Conservation (phyloP, 2,888 invertebrate species). For the Megalurothrips usitatus region DNA sequence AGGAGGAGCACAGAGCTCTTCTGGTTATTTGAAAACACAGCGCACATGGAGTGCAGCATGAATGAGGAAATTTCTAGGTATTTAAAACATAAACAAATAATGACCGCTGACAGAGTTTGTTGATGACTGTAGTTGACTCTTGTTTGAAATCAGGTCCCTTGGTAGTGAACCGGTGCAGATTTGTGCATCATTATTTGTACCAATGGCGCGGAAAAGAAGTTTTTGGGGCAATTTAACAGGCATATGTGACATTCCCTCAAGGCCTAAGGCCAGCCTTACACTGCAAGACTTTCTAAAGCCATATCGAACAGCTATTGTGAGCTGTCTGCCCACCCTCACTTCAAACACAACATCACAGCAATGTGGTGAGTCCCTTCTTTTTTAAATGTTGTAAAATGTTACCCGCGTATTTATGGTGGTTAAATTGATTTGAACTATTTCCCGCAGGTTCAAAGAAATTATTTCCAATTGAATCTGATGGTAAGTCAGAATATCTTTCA, state of each 20-base stretch:
- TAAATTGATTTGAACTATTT: background rate
- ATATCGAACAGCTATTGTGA: background rate
- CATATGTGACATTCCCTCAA: background rate
- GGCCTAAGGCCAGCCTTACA: background rate
- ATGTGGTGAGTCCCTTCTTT: too few relatives aligned
- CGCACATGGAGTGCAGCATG: background rate
- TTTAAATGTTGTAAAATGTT: too few relatives aligned
- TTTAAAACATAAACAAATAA: background rate
- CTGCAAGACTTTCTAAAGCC: background rate
- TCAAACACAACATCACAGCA: background rate
- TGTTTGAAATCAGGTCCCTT: background rate
- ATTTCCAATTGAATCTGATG: background rate
- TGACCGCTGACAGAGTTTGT: too few relatives aligned
- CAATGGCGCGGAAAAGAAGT: background rate
- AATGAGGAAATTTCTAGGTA: background rate
- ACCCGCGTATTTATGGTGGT: background rate
- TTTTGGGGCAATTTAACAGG: background rate
- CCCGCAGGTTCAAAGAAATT: background rate
- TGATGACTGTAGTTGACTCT: too few relatives aligned
- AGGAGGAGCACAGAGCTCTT: background rate
- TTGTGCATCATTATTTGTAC: slow-evolving; percentile 7
- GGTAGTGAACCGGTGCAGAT: background rate
- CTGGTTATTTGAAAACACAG: background rate
- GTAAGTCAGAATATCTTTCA: background rate
- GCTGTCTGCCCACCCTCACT: background rate